Evolutionary conservation across 2,888 invertebrate genomes (phyloP).

Genomic region (Enchytraeus crypticus): DNA sequence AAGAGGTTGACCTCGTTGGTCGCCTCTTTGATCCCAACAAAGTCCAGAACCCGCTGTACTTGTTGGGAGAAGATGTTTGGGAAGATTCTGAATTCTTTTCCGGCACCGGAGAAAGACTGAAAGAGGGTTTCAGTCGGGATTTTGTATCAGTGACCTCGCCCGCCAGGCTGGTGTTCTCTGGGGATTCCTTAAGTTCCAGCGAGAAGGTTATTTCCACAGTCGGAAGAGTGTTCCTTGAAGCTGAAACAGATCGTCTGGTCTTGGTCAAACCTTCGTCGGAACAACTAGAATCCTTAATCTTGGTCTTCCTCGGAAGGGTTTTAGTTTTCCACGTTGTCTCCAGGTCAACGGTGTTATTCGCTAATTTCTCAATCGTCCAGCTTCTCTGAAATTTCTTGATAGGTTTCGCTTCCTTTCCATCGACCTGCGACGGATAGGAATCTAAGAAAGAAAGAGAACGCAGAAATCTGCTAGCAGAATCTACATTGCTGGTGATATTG

Average conservation of each 20-base stretch:
- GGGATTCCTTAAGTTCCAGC: not conserved
- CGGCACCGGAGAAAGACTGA: not conserved
- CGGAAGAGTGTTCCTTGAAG: not conserved
- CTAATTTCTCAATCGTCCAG: not conserved
- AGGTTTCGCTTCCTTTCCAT: not conserved
- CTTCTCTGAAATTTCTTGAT: not conserved
- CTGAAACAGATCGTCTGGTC: not conserved
- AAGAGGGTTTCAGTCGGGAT: not conserved
- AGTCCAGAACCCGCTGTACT: not conserved
- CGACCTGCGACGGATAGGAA: not conserved
- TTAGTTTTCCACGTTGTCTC: not conserved
- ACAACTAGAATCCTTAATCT: not conserved
- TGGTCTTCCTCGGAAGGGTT: not conserved
- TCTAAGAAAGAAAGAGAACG: not conserved
- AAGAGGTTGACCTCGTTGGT: conserved; percentile 6
- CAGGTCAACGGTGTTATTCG: not conserved
- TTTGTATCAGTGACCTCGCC: not conserved
- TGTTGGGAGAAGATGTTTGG: not conserved
- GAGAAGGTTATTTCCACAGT: not conserved
- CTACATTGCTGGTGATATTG: not conserved
- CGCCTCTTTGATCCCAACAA: not conserved
- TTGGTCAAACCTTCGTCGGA: not conserved
- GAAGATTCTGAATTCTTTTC: not conserved
- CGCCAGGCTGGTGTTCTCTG: not conserved
- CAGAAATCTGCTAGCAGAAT: not conserved